Evolutionary conservation across 2,797 vertebrate species (phyloP).

Genomic region (Rhodeus uyekii): DNA sequence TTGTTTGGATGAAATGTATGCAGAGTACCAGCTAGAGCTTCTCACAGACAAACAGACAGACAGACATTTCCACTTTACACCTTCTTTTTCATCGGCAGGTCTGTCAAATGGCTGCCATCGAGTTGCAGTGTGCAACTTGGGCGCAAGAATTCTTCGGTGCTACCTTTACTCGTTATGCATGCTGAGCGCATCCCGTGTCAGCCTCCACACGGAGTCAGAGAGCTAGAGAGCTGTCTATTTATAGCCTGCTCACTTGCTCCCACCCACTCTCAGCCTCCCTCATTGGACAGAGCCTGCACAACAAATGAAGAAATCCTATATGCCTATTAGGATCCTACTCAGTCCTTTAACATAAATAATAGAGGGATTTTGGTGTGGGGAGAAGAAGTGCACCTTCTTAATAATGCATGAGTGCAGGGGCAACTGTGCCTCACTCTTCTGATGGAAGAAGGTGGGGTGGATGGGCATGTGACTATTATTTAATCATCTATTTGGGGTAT

Average conservation of each 20-base stretch:
- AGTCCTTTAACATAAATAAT: conserved; percentile 61
- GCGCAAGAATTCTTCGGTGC: conserved; percentile 40
- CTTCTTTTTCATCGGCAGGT: not conserved
- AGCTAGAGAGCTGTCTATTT: conserved; percentile 75
- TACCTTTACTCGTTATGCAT: conserved; percentile 62
- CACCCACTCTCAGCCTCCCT: conserved; percentile 41
- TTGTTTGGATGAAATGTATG: not conserved
- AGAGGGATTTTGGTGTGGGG: conserved; percentile 49
- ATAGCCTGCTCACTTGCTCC: conserved; percentile 67
- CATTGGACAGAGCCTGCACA: conserved; percentile 53
- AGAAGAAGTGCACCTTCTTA: conserved; percentile 50
- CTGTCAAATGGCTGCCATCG: conserved; percentile 29
- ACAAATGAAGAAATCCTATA: conserved; percentile 61
- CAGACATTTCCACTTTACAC: not conserved
- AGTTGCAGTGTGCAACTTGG: not conserved
- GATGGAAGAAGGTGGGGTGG: conserved; percentile 23
- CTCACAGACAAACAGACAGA: not conserved
- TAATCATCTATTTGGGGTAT: conserved; percentile 23
- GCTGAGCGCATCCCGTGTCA: conserved; percentile 56
- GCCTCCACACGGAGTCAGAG: conserved; percentile 56
- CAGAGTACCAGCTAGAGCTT: not conserved
- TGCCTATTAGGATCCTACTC: conserved; percentile 53
- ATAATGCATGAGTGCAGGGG: conserved; percentile 53
- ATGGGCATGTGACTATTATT: conserved; percentile 25
- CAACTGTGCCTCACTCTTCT: conserved; percentile 12